Conservation (phyloP, 2,113 vertebrate genomes). For the Mobula birostris region DNA sequence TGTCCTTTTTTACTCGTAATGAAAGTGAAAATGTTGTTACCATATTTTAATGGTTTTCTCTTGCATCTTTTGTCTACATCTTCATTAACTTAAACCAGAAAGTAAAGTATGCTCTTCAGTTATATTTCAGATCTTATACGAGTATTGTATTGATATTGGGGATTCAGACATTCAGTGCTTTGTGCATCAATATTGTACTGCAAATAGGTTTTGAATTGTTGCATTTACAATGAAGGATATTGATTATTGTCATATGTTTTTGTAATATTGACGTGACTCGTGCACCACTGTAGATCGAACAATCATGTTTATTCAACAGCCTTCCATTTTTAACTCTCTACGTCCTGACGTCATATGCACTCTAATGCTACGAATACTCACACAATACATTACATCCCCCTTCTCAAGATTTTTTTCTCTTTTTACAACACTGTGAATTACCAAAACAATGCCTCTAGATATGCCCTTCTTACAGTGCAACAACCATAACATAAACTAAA, state of each 20-base stretch:
- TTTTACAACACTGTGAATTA: too few relatives aligned
- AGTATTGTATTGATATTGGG: not conserved
- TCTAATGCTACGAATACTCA: too few relatives aligned
- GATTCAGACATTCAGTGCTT: not conserved
- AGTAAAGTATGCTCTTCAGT: not conserved
- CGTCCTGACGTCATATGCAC: too few relatives aligned
- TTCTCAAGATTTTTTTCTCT: too few relatives aligned
- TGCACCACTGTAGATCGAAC: too few relatives aligned
- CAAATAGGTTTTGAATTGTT: conserved; percentile 22
- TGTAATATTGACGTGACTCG: too few relatives aligned
- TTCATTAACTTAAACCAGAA: not conserved
- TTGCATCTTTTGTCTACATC: not conserved
- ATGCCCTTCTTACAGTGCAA: too few relatives aligned
- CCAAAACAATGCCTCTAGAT: too few relatives aligned
- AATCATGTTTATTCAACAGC: too few relatives aligned
- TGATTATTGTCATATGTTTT: not conserved
- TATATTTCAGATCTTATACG: conserved; percentile 1
- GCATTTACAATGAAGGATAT: conserved; percentile 16
- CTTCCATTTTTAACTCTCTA: too few relatives aligned
- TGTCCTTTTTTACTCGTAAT: not conserved
- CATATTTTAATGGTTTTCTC: not conserved
- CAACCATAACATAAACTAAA: too few relatives aligned
- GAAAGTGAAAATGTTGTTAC: not conserved
- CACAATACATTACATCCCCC: too few relatives aligned
- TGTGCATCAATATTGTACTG: not conserved